Evolutionary conservation across 2,113 vertebrate species (phyloP).

Genomic region (Pantherophis guttatus): DNA sequence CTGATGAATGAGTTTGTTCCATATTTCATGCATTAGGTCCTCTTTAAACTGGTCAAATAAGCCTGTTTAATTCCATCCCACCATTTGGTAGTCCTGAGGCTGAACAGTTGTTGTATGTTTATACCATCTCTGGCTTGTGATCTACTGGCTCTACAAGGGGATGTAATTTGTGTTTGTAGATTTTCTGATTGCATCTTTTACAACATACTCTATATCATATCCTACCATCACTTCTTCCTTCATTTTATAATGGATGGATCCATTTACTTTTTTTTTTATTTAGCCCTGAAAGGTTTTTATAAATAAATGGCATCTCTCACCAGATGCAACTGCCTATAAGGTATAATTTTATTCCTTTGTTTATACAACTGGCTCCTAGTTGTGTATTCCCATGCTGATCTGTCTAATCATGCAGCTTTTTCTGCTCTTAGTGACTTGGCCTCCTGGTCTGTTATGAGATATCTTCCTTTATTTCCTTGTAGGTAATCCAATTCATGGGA

Average conservation of each 20-base stretch:
- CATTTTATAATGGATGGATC: background rate
- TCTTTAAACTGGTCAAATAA: background rate
- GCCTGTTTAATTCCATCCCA: background rate
- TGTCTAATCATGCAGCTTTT: background rate
- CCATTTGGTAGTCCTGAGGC: background rate
- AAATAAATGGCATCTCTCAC: background rate
- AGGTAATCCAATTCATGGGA: background rate
- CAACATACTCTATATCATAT: background rate
- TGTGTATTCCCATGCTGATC: background rate
- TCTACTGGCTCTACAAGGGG: background rate
- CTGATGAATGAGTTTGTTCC: background rate
- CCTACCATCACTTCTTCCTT: background rate
- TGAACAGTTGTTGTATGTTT: background rate
- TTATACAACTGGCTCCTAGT: background rate
- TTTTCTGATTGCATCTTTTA: background rate
- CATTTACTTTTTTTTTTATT: background rate
- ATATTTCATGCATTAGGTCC: background rate
- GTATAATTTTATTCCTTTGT: background rate
- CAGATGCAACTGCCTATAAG: background rate
- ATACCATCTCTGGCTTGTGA: background rate
- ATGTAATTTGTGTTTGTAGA: background rate
- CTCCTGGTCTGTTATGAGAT: background rate
- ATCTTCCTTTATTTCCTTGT: background rate
- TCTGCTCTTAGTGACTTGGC: background rate
- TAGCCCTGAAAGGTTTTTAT: background rate